Evolutionary conservation across 2,888 invertebrate species (phyloP).

Genomic region (Anarsia innoxiella): DNA sequence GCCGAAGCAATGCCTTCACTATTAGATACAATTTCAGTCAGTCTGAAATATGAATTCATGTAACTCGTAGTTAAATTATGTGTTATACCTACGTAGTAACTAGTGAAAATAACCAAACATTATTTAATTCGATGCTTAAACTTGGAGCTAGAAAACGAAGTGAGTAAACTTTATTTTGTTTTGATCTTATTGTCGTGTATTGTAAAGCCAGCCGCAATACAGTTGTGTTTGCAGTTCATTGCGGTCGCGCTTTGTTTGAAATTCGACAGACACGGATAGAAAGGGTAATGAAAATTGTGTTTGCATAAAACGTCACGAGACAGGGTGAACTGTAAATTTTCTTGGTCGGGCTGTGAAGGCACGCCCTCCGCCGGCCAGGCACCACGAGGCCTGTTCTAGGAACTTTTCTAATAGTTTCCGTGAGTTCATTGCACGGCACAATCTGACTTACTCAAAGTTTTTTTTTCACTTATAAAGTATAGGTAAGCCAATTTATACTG

Average conservation of each 20-base stretch:
- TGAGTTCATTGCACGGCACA: slow-evolving; percentile 42
- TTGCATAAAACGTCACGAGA: neutral
- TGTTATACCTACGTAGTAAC: no score
- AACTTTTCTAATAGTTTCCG: slow-evolving; percentile 54
- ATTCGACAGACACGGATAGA: no score
- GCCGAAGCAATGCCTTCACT: no score
- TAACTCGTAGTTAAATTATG: no score
- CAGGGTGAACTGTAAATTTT: no score
- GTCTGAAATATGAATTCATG: no score
- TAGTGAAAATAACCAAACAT: no score
- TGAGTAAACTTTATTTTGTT: slow-evolving; percentile 25
- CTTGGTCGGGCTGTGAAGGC: slow-evolving; percentile 30
- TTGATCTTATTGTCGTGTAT: slow-evolving; percentile 9
- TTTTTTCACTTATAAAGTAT: slow-evolving; percentile 11
- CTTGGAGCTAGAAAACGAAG: no score
- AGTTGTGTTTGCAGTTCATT: slow-evolving; percentile 8
- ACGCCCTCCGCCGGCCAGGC: slow-evolving; percentile 53
- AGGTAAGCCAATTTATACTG: slow-evolving; percentile 8
- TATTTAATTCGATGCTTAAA: no score
- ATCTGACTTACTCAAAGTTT: slow-evolving; percentile 33
- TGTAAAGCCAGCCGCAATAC: neutral
- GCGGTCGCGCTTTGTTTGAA: slow-evolving; percentile 7
- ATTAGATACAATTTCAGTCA: no score
- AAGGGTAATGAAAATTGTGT: neutral
- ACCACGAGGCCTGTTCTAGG: slow-evolving; percentile 46